Percentiles rank a stretch among this genome's conserved stretches.
Conservation (phyloP, 2,888 invertebrate genomes). For the Callyntrura sp. region DNA sequence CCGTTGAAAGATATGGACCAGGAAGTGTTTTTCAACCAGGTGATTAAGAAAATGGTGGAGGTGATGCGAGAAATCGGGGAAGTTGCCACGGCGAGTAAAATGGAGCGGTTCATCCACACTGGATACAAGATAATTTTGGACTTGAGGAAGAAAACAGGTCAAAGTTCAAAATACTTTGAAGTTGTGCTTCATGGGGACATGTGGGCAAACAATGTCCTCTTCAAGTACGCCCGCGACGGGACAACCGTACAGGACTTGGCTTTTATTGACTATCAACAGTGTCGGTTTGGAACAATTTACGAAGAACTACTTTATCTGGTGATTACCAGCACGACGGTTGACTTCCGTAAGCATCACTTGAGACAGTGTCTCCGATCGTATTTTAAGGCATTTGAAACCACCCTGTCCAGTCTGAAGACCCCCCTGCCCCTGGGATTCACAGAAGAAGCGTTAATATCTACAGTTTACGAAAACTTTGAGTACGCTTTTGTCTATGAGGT, state of each 20-base stretch:
- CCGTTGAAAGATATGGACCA: conserved; percentile 1
- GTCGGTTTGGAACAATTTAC: conserved; percentile 76
- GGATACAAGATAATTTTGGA: conserved; percentile 48
- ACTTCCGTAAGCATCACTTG: conserved; percentile 77
- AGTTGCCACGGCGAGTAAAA: background rate
- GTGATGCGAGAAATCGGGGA: conserved; percentile 33
- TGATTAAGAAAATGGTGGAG: conserved; percentile 50
- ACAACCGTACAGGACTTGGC: conserved; percentile 63
- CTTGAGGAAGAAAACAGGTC: conserved; percentile 28
- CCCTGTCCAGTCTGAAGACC: background rate
- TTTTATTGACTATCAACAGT: conserved; percentile 81
- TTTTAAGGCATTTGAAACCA: conserved; percentile 3
- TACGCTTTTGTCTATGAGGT: conserved; percentile 67
- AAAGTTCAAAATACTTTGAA: conserved; percentile 70
- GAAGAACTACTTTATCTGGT: conserved; percentile 81
- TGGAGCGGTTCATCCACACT: conserved; percentile 9
- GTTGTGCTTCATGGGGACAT: conserved; percentile 80
- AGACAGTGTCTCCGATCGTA: conserved; percentile 15
- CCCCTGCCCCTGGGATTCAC: conserved; percentile 59
- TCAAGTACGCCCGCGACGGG: conserved; percentile 73
- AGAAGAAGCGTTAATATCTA: conserved; percentile 65
- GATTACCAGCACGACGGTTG: conserved; percentile 78
- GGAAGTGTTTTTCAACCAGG: conserved; percentile 25
- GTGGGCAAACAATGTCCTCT: conserved; percentile 81
- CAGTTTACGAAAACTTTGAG: conserved; percentile 69